Percentiles rank a stretch among this genome's conserved stretches.
These are phyloP conservation scores for Zosterops lateralis DNA, from an alignment of 2,113 vertebrate species.

Conservation along the genomic window DNA sequence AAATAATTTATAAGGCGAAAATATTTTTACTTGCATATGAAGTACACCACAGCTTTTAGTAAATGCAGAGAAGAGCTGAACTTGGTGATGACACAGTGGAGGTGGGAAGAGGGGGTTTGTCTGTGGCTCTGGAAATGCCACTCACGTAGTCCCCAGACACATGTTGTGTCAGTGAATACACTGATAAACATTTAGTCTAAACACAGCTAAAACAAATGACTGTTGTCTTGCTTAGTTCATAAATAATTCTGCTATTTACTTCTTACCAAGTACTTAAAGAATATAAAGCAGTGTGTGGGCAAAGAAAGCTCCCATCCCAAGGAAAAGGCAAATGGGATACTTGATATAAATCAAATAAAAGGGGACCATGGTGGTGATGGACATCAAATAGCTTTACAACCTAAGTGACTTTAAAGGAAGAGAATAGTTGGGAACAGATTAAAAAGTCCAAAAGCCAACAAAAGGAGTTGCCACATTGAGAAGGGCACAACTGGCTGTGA, in stretches of 20 bases:
- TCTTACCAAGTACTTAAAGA: not conserved
- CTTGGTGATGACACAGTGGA: not conserved
- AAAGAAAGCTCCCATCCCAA: not conserved
- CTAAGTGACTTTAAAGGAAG: not conserved
- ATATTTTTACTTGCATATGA: not conserved
- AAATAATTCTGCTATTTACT: slow-evolving; percentile 32
- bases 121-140: not conserved
- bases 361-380: not conserved
- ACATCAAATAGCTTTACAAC: not conserved
- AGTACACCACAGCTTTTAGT: not conserved
- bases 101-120: not conserved
- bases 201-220: not conserved
- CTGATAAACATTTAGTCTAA: slow-evolving; percentile 12
- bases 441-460: not conserved
- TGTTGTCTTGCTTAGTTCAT: slow-evolving; percentile 4
- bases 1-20: not conserved
- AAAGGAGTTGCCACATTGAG: not conserved
- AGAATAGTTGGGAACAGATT: not conserved
- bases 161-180: not conserved
- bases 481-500: not conserved
- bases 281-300: not conserved
- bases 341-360: not conserved
- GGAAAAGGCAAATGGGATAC: not conserved
- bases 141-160: not conserved
- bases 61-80: not conserved